Base-by-base conservation (phyloP, 2,113 vertebrate species). In the Porphyrio hochstetteri region DNA sequence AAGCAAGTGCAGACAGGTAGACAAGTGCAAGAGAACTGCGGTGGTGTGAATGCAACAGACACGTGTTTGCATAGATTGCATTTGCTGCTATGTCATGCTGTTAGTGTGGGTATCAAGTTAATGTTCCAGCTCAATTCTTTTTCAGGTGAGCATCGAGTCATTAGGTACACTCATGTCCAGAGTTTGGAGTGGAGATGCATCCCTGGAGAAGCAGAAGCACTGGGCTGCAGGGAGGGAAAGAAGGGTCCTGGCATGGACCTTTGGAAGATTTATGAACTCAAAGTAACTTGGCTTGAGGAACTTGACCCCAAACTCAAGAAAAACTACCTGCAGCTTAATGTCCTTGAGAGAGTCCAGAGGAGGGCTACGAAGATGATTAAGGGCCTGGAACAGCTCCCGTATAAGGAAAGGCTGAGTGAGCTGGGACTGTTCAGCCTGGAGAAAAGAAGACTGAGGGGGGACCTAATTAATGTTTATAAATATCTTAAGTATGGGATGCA, bases 21-120 rank as follows among this genome's bases (percentile, higher is more conserved):
- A 63, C 52, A 46, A 57, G 13, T 33, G 29, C 11, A 2, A 60
- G 65, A 56, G 3, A 40, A 56, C 20, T 28, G 21, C 20, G 13
- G 7, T 24, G 4, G 0, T 64, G 13, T 78, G 50, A 70, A 65
- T 23, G 9, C 8, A 65, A 53, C 7, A 38, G 24, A 28, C 56
- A 76, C 0, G 1, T 33, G 31, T 56, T 72, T 2, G 1, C n/a
- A 60, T 20, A 13, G 4, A 31, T 10, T 18, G 4, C 16, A 9
- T 79, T 92, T 56, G 23, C 18, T 61, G 1, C 35, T 31, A 4
- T 44, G 20, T 57, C 55, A 35, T 21, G 35, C 48, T 67, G n/a
- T 46, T 53, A 72, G 27, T 0, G 0, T 25, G 24, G 6, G n/a
- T 59, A n/a, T 72, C 29, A 52, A 61, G 27, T 52, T 59, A 42